These are phyloP conservation scores for Caerostris darwini DNA, from an alignment of 1,140 invertebrate genomes.

Conservation along the genomic window DNA sequence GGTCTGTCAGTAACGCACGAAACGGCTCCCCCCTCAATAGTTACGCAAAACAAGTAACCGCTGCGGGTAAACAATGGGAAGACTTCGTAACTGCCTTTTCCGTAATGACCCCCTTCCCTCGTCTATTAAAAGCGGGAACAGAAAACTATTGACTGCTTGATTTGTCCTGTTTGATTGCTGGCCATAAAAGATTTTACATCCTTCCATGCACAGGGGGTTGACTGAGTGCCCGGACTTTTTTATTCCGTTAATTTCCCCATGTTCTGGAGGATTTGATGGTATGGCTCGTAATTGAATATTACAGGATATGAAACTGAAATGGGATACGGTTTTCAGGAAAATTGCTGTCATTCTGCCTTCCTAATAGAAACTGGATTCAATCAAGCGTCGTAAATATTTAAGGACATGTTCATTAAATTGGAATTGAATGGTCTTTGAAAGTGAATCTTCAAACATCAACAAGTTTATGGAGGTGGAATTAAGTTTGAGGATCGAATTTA, in stretches of 20 bases:
- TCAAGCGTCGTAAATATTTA: too few relatives aligned
- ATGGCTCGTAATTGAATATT: background rate
- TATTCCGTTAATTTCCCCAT: background rate
- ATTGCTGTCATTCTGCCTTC: too few relatives aligned
- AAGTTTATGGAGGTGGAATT: too few relatives aligned
- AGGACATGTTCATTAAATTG: too few relatives aligned
- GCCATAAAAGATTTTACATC: slow-evolving; percentile 29
- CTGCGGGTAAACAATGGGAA: slow-evolving; percentile 59
- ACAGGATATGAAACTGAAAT: background rate
- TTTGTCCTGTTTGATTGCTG: slow-evolving; percentile 1
- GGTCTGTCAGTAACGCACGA: background rate
- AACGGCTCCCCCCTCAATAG: background rate
- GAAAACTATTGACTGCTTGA: slow-evolving; percentile 45
- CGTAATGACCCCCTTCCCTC: background rate
- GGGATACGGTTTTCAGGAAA: background rate
- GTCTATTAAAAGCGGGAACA: background rate
- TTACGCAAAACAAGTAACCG: slow-evolving; percentile 56
- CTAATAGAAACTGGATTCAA: too few relatives aligned
- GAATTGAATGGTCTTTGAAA: too few relatives aligned
- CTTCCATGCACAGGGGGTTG: background rate
- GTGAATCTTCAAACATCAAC: too few relatives aligned
- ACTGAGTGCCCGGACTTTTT: background rate
- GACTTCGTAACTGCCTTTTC: slow-evolving; percentile 26
- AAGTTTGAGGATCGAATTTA: too few relatives aligned
- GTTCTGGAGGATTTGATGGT: background rate